Conservation (phyloP, 2,113 vertebrate genomes). For the Bubo bubo region DNA sequence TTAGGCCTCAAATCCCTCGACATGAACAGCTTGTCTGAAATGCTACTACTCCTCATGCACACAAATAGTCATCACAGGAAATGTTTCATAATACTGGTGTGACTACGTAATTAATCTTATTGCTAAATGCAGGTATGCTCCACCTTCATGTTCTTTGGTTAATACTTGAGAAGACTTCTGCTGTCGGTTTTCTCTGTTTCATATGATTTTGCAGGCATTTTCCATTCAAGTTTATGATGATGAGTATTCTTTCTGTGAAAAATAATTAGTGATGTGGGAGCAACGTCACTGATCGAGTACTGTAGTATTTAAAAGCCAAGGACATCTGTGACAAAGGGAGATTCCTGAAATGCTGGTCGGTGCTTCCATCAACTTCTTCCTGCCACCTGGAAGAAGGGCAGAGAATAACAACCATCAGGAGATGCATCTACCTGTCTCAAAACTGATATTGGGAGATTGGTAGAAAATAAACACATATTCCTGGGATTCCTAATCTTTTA, state of each 20-base stretch:
- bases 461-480: not conserved
- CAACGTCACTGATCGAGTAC: not conserved
- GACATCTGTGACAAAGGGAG: not conserved
- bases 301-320: not conserved
- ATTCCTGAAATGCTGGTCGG: not conserved
- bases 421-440: not conserved
- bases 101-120: not conserved
- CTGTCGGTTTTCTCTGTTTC: not conserved
- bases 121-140: not conserved
- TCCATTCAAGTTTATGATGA: not conserved
- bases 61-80: not conserved
- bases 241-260: not conserved
- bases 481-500: not conserved
- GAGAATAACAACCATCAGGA: not conserved
- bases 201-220: not conserved
- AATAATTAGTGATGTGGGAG: not conserved
- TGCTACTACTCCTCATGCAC: not conserved
- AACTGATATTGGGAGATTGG: not conserved
- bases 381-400: not conserved
- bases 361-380: not conserved
- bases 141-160: not conserved
- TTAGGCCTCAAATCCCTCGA: not conserved
- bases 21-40: not conserved
- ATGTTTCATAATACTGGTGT: not conserved
- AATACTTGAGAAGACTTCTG: not conserved